Evolutionary conservation across 2,113 vertebrate genomes (phyloP).

Genomic region (Nothoprocta pentlandii): DNA sequence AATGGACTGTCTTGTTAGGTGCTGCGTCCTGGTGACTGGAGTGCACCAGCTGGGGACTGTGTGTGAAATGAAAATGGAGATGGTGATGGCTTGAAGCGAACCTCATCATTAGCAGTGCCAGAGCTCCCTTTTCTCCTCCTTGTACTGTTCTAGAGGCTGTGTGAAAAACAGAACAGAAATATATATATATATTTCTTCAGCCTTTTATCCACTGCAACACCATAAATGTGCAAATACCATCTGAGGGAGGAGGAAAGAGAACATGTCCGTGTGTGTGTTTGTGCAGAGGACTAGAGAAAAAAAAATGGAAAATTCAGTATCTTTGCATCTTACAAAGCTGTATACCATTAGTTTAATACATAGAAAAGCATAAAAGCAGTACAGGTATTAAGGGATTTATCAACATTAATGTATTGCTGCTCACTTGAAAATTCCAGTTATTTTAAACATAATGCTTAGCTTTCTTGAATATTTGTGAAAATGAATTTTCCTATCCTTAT

Average conservation of each 20-base stretch:
- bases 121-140: neutral
- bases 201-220: neutral
- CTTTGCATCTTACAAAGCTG: neutral
- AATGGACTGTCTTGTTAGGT: neutral
- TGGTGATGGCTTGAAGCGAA: neutral
- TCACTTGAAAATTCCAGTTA: neutral
- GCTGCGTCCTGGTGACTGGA: neutral
- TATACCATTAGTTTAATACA: neutral
- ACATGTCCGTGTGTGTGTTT: neutral
- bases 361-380: neutral
- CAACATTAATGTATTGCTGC: neutral
- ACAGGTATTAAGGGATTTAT: neutral
- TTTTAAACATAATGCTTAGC: neutral
- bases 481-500: neutral
- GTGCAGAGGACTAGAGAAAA: neutral
- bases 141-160: neutral
- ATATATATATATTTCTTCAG: neutral
- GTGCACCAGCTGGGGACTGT: neutral
- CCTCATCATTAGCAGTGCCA: neutral
- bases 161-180: neutral
- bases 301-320: neutral
- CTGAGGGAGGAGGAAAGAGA: neutral
- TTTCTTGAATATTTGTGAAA: neutral
- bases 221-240: neutral
- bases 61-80: conserved; percentile 27